phyloP scores from a whole-genome alignment of 2,113 vertebrate genomes.

The Trogon surrucura region DNA sequence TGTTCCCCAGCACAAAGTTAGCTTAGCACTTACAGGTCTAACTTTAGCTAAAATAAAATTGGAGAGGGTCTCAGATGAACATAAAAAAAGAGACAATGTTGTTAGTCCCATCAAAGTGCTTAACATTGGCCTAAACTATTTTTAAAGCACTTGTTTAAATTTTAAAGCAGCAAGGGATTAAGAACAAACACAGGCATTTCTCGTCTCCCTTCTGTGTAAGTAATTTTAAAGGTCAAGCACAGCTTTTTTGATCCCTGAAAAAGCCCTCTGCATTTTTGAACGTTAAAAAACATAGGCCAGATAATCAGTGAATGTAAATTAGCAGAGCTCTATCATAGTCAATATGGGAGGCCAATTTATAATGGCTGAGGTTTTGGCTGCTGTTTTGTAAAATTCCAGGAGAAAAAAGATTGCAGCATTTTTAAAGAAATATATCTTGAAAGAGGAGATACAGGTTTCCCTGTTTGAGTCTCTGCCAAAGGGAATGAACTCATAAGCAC shows the following conservation, averaged over 20 bases:
- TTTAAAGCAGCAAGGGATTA: conserved; percentile 51
- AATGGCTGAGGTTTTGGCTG: not conserved
- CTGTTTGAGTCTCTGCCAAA: not conserved
- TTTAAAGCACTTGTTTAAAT: conserved; percentile 63
- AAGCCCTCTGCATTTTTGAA: not conserved
- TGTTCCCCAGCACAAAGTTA: not conserved
- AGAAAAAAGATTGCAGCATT: not conserved
- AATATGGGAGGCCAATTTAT: conserved; percentile 3
- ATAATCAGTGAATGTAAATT: not conserved
- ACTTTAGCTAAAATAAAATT: not conserved
- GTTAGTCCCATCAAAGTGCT: not conserved
- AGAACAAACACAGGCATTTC: conserved; percentile 42
- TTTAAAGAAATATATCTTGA: conserved; percentile 13
- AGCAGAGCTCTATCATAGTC: not conserved
- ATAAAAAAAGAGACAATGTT: not conserved
- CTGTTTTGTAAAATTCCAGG: conserved; percentile 12
- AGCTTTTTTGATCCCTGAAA: not conserved
- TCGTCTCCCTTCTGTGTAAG: not conserved
- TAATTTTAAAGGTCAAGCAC: conserved; percentile 44
- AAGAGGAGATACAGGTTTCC: conserved; percentile 38
- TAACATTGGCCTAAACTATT: conserved; percentile 32
- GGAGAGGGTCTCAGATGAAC: not conserved
- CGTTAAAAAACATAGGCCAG: not conserved
- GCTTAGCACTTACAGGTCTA: not conserved
- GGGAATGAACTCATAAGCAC: not conserved